Evolutionary conservation across 2,797 vertebrate genomes (phyloP).

Genomic region (Discoglossus pictus): DNA sequence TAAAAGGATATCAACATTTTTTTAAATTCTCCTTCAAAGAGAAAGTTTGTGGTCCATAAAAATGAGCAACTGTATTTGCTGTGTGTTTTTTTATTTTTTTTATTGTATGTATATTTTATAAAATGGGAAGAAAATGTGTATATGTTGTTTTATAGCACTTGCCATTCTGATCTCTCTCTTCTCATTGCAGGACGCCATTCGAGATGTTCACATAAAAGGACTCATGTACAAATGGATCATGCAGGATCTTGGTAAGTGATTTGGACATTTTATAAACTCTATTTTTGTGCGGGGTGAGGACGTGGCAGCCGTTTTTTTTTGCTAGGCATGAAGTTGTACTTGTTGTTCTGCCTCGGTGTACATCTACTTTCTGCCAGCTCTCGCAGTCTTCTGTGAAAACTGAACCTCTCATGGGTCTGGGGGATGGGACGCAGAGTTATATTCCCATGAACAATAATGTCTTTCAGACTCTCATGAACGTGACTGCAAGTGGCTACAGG

Average conservation of each 20-base stretch:
- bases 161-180: background rate
- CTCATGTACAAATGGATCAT: conserved; percentile 88
- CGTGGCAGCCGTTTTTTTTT: background rate
- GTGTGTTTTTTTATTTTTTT: too few species aligned
- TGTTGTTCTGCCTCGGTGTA: background rate
- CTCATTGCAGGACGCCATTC: conserved; percentile 74
- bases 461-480: conserved; percentile 21
- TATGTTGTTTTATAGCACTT: too few species aligned
- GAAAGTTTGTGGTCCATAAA: too few species aligned
- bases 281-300: background rate
- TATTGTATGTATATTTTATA: too few species aligned
- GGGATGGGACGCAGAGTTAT: background rate
- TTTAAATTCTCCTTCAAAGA: too few species aligned
- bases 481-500: background rate
- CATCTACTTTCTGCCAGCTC: conserved; percentile 1
- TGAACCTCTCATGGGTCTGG: background rate
- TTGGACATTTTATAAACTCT: background rate
- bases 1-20: too few species aligned
- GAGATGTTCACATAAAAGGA: conserved; percentile 83
- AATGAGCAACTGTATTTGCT: too few species aligned
- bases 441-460: conserved; percentile 29
- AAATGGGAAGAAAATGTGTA: too few species aligned
- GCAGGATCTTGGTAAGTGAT: conserved; percentile 74
- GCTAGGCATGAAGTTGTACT: background rate
- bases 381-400: background rate